phyloP scores from a whole-genome alignment of 2,888 invertebrate genomes.

The Alloscopus bannaensis region DNA sequence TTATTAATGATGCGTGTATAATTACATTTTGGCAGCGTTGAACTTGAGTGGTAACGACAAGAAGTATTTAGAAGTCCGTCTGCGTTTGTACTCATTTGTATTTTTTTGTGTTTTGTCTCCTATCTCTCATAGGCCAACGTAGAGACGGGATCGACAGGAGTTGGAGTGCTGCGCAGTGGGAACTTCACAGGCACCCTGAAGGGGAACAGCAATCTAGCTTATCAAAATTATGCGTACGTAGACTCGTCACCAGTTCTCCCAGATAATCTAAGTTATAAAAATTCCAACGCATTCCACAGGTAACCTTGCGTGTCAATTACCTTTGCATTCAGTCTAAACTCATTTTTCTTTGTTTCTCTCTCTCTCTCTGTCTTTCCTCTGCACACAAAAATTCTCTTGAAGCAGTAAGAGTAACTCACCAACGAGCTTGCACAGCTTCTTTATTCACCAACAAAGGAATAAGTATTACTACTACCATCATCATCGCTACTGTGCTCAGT shows the following conservation, averaged over 20 bases:
- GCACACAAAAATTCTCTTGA: too few relatives aligned
- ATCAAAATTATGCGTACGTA: conserved; percentile 71
- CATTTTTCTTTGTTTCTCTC: conserved; percentile 30
- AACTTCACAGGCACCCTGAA: conserved; percentile 66
- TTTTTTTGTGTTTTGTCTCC: conserved; percentile 7
- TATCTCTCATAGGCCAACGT: conserved; percentile 67
- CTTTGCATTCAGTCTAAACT: too few relatives aligned
- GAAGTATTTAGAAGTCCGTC: too few relatives aligned
- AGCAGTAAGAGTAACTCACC: conserved; percentile 44
- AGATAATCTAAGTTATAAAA: conserved; percentile 62
- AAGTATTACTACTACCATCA: conserved; percentile 35
- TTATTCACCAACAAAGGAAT: conserved; percentile 35
- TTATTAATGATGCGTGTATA: too few relatives aligned
- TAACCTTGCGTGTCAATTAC: conserved; percentile 28
- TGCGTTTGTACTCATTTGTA: too few relatives aligned
- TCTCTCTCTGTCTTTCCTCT: conserved; percentile 26
- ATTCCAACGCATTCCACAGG: conserved; percentile 65
- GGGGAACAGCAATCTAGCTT: conserved; percentile 66
- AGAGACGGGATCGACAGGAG: conserved; percentile 63
- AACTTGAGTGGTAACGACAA: too few relatives aligned
- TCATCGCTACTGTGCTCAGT: conserved; percentile 35
- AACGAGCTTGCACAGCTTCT: conserved; percentile 47
- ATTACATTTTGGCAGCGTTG: too few relatives aligned
- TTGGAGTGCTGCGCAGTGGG: conserved; percentile 52
- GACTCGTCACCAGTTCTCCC: conserved; percentile 68